A percentile compares a stretch with the other conserved stretches of the same genome.
phyloP scores from a whole-genome alignment of 2,797 vertebrate species.

The Lacerta agilis region DNA sequence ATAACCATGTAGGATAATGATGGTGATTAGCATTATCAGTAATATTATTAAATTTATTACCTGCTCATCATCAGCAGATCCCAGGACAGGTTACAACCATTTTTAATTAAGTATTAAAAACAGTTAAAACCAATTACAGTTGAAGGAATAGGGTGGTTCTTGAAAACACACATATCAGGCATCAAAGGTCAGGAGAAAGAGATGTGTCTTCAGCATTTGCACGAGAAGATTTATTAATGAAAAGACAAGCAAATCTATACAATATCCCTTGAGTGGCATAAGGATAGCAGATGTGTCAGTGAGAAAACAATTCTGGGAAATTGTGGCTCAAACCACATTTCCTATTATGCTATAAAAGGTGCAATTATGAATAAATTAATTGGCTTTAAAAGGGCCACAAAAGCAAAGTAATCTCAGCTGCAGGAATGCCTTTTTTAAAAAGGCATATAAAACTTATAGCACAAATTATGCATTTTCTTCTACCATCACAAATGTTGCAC shows the following conservation, averaged over 20 bases:
- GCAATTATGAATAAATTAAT: conserved; percentile 59
- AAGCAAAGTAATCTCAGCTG: conserved; percentile 1
- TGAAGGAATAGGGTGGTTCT: too few species aligned
- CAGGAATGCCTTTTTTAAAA: background rate
- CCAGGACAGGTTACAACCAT: too few species aligned
- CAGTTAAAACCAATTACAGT: too few species aligned
- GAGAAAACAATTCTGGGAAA: conserved; percentile 73
- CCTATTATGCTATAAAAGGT: conserved; percentile 66
- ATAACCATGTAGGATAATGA: too few species aligned
- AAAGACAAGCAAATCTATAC: conserved; percentile 44
- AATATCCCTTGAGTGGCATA: conserved; percentile 39
- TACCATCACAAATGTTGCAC: background rate
- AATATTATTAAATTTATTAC: too few species aligned
- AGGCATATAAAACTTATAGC: background rate
- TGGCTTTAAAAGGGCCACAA: conserved; percentile 39
- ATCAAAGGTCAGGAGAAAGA: too few species aligned
- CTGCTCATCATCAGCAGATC: too few species aligned
- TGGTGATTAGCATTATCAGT: too few species aligned
- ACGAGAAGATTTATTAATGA: conserved; percentile 16
- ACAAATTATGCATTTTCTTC: background rate
- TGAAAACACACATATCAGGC: too few species aligned
- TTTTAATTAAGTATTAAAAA: too few species aligned
- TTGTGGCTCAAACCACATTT: conserved; percentile 47
- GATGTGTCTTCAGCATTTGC: conserved; percentile 1
- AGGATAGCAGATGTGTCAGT: conserved; percentile 22